A percentile compares a stretch with the other conserved stretches of the same genome.
Conservation (phyloP, 2,888 invertebrate species). For the Adelphocoris suturalis region DNA sequence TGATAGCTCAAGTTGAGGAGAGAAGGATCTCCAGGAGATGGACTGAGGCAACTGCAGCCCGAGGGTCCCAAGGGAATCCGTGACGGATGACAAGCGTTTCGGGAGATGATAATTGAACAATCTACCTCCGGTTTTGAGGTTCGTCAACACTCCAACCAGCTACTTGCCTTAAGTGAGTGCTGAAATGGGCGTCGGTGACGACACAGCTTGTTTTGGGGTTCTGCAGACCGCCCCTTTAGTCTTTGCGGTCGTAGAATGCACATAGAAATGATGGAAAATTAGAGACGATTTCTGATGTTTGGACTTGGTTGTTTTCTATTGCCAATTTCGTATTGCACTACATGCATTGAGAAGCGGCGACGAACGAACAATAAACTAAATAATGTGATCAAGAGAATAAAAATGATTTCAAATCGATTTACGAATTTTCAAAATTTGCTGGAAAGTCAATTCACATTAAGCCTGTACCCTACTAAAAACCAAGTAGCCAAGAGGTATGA, state of each 20-base stretch:
- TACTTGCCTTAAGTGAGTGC: conserved; percentile 24
- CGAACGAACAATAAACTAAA: too few species aligned
- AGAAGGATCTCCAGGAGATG: background rate
- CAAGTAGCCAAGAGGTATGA: too few species aligned
- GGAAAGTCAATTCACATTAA: too few species aligned
- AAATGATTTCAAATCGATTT: too few species aligned
- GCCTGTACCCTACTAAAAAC: too few species aligned
- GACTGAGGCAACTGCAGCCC: conserved; percentile 1
- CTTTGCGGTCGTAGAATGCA: background rate
- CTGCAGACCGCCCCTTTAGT: background rate
- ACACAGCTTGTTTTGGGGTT: conserved; percentile 7
- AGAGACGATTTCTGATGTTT: too few species aligned
- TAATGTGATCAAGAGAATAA: too few species aligned
- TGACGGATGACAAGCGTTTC: conserved; percentile 29
- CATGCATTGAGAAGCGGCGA: too few species aligned
- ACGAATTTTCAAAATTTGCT: too few species aligned
- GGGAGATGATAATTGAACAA: conserved; percentile 23
- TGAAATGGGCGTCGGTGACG: conserved; percentile 10
- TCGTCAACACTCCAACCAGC: background rate
- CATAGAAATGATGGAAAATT: too few species aligned
- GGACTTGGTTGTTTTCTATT: too few species aligned
- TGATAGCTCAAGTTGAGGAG: background rate
- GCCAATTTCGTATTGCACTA: too few species aligned
- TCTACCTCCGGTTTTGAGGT: conserved; percentile 27
- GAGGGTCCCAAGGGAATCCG: background rate